Percentiles rank a stretch among this genome's conserved stretches.
Conservation (phyloP, 1,140 invertebrate species). For the Helicoverpa armigera region DNA sequence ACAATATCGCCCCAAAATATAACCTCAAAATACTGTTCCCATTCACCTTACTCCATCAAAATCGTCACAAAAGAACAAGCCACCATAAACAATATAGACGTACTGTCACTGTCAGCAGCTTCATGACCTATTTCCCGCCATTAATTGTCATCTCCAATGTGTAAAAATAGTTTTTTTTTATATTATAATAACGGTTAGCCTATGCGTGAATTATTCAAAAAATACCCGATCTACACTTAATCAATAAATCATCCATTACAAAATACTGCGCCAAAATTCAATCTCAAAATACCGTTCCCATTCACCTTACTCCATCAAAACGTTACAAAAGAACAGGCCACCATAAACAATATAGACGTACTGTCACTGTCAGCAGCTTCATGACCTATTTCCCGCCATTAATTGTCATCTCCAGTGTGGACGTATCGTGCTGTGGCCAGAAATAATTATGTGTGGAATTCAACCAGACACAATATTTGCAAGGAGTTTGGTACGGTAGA, state of each 20-base stretch:
- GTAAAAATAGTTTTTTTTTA: too few species aligned
- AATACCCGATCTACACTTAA: too few species aligned
- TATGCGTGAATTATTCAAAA: too few species aligned
- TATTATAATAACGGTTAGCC: too few species aligned
- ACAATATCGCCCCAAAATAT: neutral
- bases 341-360: conserved; percentile 13
- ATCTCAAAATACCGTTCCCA: neutral
- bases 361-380: conserved; percentile 17
- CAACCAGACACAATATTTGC: conserved; percentile 70
- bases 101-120: conserved; percentile 17
- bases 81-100: conserved; percentile 9
- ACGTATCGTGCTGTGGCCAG: conserved; percentile 72
- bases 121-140: conserved; percentile 65
- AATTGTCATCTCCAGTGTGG: conserved; percentile 72
- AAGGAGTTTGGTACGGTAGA: neutral
- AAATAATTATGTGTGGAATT: conserved; percentile 82
- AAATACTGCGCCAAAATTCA: neutral
- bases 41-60: neutral
- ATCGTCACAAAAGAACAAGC: neutral
- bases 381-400: conserved; percentile 68
- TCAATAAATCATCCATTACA: too few species aligned
- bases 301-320: neutral
- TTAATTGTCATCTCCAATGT: conserved; percentile 73
- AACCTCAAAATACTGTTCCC: neutral
- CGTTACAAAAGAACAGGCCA: neutral